A percentile compares a stretch with the other conserved stretches of the same genome.
These are phyloP conservation scores for Oryzias javanicus DNA, from an alignment of 2,113 vertebrate genomes.

Conservation along the genomic window DNA sequence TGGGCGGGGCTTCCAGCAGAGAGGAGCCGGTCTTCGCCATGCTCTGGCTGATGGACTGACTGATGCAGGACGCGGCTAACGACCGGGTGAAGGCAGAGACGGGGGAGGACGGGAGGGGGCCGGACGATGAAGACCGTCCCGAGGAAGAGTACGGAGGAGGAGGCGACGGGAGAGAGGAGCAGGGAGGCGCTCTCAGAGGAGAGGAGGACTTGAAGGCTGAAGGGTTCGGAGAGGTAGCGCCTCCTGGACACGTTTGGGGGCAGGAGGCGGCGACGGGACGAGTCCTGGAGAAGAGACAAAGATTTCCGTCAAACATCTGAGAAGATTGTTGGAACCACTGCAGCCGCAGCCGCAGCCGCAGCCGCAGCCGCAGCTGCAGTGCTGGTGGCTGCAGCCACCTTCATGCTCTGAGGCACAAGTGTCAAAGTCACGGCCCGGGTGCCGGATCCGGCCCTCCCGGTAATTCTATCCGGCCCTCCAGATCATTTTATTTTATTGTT, in stretches of 20 bases:
- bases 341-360: too few relatives aligned
- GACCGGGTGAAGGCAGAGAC: constrained; percentile 75
- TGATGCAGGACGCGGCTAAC: constrained; percentile 83
- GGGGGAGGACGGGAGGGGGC: constrained; percentile 36
- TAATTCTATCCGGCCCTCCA: too few relatives aligned
- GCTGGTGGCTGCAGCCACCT: too few relatives aligned
- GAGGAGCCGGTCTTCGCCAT: constrained; percentile 69
- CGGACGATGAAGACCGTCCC: constrained; percentile 13
- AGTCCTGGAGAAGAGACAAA: constrained; percentile 9
- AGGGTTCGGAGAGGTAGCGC: not conserved
- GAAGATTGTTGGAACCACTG: too few relatives aligned
- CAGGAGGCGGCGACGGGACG: not conserved
- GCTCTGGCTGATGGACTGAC: constrained; percentile 84
- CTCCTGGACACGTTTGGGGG: constrained; percentile 5
- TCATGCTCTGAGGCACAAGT: too few relatives aligned
- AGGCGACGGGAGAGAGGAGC: constrained; percentile 39
- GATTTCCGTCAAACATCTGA: not conserved
- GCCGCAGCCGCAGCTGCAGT: too few relatives aligned
- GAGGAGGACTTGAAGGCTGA: constrained; percentile 48
- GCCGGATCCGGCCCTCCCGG: too few relatives aligned
- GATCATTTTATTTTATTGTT: too few relatives aligned
- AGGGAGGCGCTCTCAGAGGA: constrained; percentile 25
- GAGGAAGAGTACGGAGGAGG: constrained; percentile 55
- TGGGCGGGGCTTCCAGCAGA: constrained; percentile 22
- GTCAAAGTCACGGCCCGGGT: too few relatives aligned